These are phyloP conservation scores for Peucedramus taeniatus DNA, from an alignment of 2,113 vertebrate species.

Conservation along the genomic window DNA sequence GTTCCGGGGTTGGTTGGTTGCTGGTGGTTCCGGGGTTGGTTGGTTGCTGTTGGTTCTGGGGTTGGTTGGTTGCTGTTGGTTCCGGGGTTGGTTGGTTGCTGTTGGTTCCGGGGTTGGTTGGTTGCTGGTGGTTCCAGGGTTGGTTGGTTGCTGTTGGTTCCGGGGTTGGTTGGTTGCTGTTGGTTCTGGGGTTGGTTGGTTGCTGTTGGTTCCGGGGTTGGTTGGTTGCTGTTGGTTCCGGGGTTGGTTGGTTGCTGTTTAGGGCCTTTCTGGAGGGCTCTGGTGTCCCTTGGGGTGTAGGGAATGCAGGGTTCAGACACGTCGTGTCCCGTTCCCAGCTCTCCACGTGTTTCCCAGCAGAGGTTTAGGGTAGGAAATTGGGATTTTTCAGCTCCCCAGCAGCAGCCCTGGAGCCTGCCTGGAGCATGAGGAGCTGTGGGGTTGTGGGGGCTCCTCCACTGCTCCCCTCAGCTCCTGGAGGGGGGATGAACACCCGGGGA, in stretches of 20 bases:
- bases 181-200: background rate
- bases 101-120: background rate
- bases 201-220: rapidly evolving
- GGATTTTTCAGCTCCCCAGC: background rate
- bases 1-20: background rate
- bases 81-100: background rate
- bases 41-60: rapidly evolving
- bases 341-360: rapidly evolving
- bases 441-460: background rate
- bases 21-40: rapidly evolving
- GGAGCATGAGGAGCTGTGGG: background rate
- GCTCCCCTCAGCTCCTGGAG: background rate
- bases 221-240: rapidly evolving
- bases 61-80: rapidly evolving
- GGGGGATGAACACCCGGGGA: background rate
- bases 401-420: background rate
- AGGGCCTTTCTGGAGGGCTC: background rate
- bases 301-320: background rate
- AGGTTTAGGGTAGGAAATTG: background rate
- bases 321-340: rapidly evolving
- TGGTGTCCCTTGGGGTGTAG: background rate
- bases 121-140: too few relatives aligned
- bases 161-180: rapidly evolving
- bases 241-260: rapidly evolving
- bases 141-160: too few relatives aligned